Conservation (phyloP, 2,797 vertebrate genomes). For the Distichodus sexfasciatus region DNA sequence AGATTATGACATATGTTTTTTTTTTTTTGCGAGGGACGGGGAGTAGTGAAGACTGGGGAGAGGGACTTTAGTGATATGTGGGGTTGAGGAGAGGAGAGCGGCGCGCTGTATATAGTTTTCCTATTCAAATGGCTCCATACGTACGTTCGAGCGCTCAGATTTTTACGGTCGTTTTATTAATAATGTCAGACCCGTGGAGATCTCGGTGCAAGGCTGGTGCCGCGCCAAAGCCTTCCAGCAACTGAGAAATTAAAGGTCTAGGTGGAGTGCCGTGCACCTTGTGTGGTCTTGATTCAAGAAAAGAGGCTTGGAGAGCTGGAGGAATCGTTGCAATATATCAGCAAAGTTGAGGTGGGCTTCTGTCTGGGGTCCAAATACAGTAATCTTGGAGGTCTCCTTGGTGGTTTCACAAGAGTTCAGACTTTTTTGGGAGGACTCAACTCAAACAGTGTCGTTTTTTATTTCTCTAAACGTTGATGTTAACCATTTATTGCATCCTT, state of each 20-base stretch:
- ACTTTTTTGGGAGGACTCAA: constrained; percentile 29
- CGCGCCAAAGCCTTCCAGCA: constrained; percentile 37
- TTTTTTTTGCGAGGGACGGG: constrained; percentile 39
- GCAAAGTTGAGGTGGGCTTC: constrained; percentile 36
- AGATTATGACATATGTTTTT: constrained; percentile 67
- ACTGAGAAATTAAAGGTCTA: constrained; percentile 37
- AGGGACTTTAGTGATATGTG: constrained; percentile 21
- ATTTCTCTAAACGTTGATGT: constrained; percentile 36
- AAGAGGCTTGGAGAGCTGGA: constrained; percentile 35
- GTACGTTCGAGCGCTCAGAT: neutral
- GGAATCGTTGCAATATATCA: constrained; percentile 46
- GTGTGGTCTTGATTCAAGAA: constrained; percentile 50
- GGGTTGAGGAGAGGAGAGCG: neutral
- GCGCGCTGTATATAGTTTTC: constrained; percentile 7
- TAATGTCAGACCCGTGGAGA: neutral
- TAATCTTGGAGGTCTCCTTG: constrained; percentile 40
- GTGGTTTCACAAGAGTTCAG: constrained; percentile 40
- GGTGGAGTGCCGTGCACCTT: constrained; percentile 24
- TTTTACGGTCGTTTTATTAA: neutral
- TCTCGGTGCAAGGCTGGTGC: neutral
- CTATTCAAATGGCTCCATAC: neutral
- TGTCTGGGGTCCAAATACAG: constrained; percentile 42
- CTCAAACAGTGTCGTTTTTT: constrained; percentile 29
- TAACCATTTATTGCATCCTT: constrained; percentile 43
- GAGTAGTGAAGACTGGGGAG: too few relatives aligned